Evolutionary conservation across 92 coral and sea anemone genomes (phyloP).

Genomic region (Umimayanthus chanpuru): DNA sequence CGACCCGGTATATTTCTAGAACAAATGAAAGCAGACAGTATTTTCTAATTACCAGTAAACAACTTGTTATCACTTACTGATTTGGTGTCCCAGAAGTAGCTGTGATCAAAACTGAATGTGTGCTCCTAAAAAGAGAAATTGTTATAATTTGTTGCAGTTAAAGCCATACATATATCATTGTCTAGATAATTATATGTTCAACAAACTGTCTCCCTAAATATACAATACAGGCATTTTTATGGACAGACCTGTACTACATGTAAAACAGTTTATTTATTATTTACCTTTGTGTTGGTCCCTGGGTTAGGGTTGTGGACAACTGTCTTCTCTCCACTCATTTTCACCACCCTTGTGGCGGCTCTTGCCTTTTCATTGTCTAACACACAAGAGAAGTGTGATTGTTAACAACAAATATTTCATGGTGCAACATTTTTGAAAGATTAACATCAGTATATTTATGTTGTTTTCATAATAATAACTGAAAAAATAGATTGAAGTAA

Average conservation of each 20-base stretch:
- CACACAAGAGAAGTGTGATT: not conserved
- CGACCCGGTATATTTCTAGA: too few relatives aligned
- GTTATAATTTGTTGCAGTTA: too few relatives aligned
- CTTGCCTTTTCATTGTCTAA: constrained; percentile 89
- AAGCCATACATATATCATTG: too few relatives aligned
- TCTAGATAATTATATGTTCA: too few relatives aligned
- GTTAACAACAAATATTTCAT: not conserved
- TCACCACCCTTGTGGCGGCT: constrained; percentile 93
- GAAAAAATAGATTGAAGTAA: too few relatives aligned
- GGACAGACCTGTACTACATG: too few relatives aligned
- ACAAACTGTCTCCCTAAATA: too few relatives aligned
- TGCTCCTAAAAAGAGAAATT: constrained; percentile 70
- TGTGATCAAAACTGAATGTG: constrained; percentile 87
- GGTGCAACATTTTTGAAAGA: too few relatives aligned
- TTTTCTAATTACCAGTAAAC: not conserved
- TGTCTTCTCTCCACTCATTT: constrained; percentile 97
- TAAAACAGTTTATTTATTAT: not conserved
- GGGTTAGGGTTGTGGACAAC: constrained; percentile 93
- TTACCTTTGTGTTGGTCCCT: constrained; percentile 89
- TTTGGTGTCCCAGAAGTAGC: constrained; percentile 97
- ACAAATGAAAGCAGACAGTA: not conserved
- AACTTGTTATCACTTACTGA: constrained; percentile 77
- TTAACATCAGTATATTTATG: too few relatives aligned
- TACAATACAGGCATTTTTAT: too few relatives aligned
- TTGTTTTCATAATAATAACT: too few relatives aligned